Base-by-base conservation (phyloP, 2,888 invertebrate genomes). In the Chirona hameri region DNA sequence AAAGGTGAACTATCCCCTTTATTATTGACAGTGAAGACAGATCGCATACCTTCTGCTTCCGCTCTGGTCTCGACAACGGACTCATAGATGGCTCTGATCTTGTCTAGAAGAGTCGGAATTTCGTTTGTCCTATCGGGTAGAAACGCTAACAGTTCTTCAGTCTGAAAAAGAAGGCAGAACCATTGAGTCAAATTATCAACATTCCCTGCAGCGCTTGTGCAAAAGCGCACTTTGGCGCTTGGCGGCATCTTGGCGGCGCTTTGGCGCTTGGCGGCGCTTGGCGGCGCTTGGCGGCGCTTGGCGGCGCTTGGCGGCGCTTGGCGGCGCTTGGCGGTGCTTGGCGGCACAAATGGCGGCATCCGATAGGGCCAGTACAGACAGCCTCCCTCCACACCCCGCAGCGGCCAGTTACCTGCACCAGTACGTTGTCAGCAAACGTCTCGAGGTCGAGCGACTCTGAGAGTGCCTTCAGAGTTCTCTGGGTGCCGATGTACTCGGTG, bases 31-130 rank as follows among this genome's bases (percentile, higher is more conserved):
- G n/a, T n/a, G 55, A n/a, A 21, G 15, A 4, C 39, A n/a, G n/a
- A 79, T 14, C 46, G 18, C 69, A 15, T 69, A 69, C 69, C 69
- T 15, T 69, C 69, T 15, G 29, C 29, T 2, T 29, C 15, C 9
- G 10, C 10, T 29, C 14, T 29, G 81, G 72, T 31, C 89, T 89
- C 48, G 27, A 60, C 52, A 29, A 81, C 29, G 57, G 48, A 57
- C n/a, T 39, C n/a, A 14, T 46, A 9, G 46, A 79, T 79, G 46
- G 39, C 79, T 9, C 5, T 46, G 0, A 79, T 15, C 85, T 87
- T 87, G 85, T 87, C 88, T 5, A 88, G 85, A 7, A 88, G 84
- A 21, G 83, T 85, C 83, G 87, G 88, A 3, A 87, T 86, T 60
- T 87, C n/a, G 79, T 46, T 79, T 1, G 24, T 21, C 1, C 0